These are phyloP conservation scores for Rhamphomyia laevipes DNA, from an alignment of 2,888 invertebrate species.

Conservation along the genomic window DNA sequence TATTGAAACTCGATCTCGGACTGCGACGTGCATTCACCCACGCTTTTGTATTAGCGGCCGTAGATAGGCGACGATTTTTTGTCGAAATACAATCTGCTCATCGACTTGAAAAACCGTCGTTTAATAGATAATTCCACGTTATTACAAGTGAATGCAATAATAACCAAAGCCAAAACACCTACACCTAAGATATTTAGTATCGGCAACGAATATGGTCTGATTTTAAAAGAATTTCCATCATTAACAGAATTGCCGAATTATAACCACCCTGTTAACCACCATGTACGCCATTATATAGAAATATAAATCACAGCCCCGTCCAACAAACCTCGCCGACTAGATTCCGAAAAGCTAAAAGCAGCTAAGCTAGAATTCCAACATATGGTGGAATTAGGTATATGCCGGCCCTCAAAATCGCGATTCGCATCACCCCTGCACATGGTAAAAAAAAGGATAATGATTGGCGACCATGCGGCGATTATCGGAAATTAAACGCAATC, in stretches of 20 bases:
- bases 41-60: constrained; percentile 7
- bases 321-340: not conserved
- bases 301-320: not conserved
- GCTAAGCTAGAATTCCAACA: not conserved
- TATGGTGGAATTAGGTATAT: not conserved
- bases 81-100: constrained; percentile 3
- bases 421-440: not conserved
- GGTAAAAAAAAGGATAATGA: not conserved
- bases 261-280: not conserved
- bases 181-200: not conserved
- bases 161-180: not conserved
- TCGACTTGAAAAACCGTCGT: too few species aligned
- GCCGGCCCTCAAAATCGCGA: not conserved
- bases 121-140: not conserved
- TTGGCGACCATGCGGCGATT: not conserved
- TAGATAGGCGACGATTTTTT: constrained; percentile 10
- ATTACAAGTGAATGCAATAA: too few species aligned
- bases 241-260: not conserved
- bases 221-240: not conserved
- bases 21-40: constrained; percentile 5
- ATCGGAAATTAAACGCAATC: not conserved
- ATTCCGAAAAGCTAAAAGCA: not conserved
- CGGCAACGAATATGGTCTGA: not conserved
- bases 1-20: constrained; percentile 8
- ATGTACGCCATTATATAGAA: not conserved